Percentiles rank a stretch among this genome's conserved stretches.
phyloP scores from a whole-genome alignment of 2,888 invertebrate genomes.

The Ormyrus thymus region DNA sequence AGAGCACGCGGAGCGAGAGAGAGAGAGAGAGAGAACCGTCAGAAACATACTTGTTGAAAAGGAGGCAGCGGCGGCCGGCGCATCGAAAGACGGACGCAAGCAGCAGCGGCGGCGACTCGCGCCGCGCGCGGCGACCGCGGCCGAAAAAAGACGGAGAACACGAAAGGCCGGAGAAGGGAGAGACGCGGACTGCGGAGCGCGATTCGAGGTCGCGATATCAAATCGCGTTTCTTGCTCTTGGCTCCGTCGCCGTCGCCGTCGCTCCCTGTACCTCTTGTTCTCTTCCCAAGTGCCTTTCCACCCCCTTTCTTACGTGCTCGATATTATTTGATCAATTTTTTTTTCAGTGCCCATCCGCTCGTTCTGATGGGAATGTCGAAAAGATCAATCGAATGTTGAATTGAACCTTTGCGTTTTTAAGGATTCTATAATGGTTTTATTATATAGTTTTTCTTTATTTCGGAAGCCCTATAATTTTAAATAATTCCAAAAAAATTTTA shows the following conservation, averaged over 20 bases:
- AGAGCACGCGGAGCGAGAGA: background rate
- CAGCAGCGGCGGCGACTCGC: background rate
- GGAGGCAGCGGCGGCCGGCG: conserved; percentile 11
- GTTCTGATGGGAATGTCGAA: no score
- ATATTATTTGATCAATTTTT: no score
- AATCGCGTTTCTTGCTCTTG: conserved; percentile 24
- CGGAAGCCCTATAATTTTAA: no score
- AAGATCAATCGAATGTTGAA: no score
- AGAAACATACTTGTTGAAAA: conserved; percentile 51
- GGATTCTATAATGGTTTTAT: no score
- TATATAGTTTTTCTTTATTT: no score
- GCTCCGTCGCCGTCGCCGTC: background rate
- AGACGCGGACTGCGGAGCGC: conserved; percentile 5
- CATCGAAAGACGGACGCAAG: conserved; percentile 38
- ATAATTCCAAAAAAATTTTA: no score
- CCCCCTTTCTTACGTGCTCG: background rate
- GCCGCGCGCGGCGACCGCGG: background rate
- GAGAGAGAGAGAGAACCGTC: conserved; percentile 17
- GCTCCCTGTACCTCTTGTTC: no score
- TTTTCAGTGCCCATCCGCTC: no score
- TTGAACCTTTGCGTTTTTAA: no score
- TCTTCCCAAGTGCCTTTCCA: background rate
- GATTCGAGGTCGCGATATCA: conserved; percentile 46
- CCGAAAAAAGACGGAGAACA: conserved; percentile 27
- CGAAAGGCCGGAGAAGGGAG: conserved; percentile 16